Percentiles rank a stretch among this genome's conserved stretches.
Evolutionary conservation across 2,888 invertebrate genomes (phyloP).

Genomic region (Baccha elongata): DNA sequence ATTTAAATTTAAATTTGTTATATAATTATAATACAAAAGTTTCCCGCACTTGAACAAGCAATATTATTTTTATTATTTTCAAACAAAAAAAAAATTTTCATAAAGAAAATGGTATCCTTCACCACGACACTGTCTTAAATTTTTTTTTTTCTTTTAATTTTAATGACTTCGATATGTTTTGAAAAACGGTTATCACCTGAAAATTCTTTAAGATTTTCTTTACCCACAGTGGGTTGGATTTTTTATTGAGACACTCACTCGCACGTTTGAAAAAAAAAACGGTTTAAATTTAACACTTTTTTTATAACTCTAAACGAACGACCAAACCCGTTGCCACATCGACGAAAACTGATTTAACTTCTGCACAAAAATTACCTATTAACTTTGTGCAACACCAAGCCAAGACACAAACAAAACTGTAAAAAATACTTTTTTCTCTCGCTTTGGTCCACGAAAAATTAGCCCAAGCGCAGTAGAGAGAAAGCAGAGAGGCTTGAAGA

Average conservation of each 20-base stretch:
- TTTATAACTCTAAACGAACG: slow-evolving; percentile 8
- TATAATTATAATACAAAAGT: too few species aligned
- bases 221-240: background rate
- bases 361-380: slow-evolving; percentile 33
- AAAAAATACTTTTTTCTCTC: background rate
- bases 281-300: slow-evolving; percentile 1
- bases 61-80: too few species aligned
- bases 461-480: slow-evolving; percentile 6
- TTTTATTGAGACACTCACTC: slow-evolving; percentile 10
- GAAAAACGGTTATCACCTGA: background rate
- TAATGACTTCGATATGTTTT: too few species aligned
- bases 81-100: too few species aligned
- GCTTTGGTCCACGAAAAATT: background rate
- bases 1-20: too few species aligned
- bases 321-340: slow-evolving; percentile 70
- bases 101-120: too few species aligned
- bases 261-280: slow-evolving; percentile 12
- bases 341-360: slow-evolving; percentile 62
- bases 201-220: background rate
- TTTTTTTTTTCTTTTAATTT: background rate
- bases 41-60: too few species aligned
- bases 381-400: slow-evolving; percentile 10
- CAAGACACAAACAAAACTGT: too few species aligned
- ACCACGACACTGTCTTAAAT: too few species aligned
- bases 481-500: background rate